phyloP scores from a whole-genome alignment of 2,888 invertebrate species.

The Salticus scenicus region DNA sequence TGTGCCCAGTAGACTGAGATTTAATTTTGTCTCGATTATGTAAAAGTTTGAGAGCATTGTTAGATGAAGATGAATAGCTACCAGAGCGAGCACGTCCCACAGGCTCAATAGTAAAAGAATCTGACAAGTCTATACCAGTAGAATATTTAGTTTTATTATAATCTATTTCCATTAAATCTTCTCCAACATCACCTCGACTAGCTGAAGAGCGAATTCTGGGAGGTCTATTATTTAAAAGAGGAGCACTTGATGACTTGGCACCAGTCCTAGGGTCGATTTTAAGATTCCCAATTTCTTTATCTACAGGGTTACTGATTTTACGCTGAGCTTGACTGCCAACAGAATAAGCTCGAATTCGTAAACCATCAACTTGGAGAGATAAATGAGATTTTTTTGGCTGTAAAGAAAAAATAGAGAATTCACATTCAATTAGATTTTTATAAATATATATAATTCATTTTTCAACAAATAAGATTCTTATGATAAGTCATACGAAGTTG shows the following conservation, averaged over 20 bases:
- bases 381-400: constrained; percentile 64
- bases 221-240: constrained; percentile 55
- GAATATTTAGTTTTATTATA: constrained; percentile 70
- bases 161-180: constrained; percentile 75
- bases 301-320: constrained; percentile 28
- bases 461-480: no score
- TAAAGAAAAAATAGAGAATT: neutral
- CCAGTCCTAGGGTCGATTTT: constrained; percentile 61
- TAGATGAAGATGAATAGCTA: constrained; percentile 59
- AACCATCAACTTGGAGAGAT: constrained; percentile 57
- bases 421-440: no score
- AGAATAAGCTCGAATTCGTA: constrained; percentile 84
- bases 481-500: no score
- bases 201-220: constrained; percentile 70
- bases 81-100: constrained; percentile 65
- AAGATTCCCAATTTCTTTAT: constrained; percentile 43
- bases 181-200: constrained; percentile 73
- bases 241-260: constrained; percentile 67
- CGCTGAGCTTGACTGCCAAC: constrained; percentile 81
- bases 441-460: no score
- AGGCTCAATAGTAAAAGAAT: constrained; percentile 66
- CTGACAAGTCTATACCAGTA: constrained; percentile 47
- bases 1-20: constrained; percentile 55
- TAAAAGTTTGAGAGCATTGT: constrained; percentile 36
- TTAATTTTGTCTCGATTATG: constrained; percentile 49